Evolutionary conservation across 1,140 invertebrate species (phyloP).

Genomic region (Spodoptera frugiperda): DNA sequence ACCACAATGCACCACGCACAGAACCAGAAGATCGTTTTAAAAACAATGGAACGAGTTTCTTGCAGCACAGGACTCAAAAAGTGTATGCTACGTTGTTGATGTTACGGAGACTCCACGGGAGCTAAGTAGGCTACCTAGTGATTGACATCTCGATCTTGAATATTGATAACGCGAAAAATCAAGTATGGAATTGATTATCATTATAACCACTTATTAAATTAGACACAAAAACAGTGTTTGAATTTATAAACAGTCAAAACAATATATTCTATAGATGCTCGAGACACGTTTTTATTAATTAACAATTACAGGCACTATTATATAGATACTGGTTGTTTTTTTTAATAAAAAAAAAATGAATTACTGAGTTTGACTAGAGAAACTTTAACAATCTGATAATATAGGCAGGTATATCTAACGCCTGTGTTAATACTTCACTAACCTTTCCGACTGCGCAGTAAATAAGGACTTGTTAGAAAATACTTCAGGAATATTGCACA

Average conservation of each 20-base stretch:
- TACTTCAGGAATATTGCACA: conserved; percentile 37
- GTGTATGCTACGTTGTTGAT: conserved; percentile 26
- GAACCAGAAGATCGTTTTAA: conserved; percentile 50
- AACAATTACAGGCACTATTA: no score
- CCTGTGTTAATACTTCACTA: neutral
- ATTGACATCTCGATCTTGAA: conserved; percentile 19
- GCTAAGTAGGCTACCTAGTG: conserved; percentile 37
- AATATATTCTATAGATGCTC: no score
- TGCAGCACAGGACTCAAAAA: conserved; percentile 31
- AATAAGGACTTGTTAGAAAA: conserved; percentile 26
- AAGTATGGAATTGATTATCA: neutral
- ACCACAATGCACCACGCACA: conserved; percentile 19
- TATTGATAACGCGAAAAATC: neutral
- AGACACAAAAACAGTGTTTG: no score
- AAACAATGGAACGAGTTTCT: conserved; percentile 60
- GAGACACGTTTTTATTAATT: neutral
- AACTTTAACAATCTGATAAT: neutral
- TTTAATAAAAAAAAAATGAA: no score
- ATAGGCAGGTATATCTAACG: neutral
- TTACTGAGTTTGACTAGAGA: neutral
- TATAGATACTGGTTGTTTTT: no score
- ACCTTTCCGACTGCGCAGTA: conserved; percentile 5
- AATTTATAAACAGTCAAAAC: no score
- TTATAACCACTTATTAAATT: no score
- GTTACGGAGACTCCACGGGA: conserved; percentile 33